Evolutionary conservation across 92 coral and sea anemone genomes (phyloP).

Genomic region (Umimayanthus kanabou): DNA sequence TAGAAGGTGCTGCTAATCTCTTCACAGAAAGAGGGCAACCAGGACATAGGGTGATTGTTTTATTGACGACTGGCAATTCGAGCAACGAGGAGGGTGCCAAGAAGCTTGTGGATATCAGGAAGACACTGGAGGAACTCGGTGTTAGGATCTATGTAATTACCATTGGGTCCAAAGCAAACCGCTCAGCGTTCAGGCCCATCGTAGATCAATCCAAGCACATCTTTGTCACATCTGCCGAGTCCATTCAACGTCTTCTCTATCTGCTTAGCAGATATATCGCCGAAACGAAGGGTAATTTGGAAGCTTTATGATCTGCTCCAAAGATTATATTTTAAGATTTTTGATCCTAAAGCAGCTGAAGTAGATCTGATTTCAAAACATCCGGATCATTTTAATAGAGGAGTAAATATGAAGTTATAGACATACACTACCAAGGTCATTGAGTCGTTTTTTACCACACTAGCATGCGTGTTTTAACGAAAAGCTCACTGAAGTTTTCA

Average conservation of each 20-base stretch:
- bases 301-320: background rate
- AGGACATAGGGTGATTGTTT: constrained; percentile 27
- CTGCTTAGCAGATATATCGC: constrained; percentile 11
- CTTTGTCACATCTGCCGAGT: background rate
- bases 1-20: constrained; percentile 28
- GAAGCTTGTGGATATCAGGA: background rate
- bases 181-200: background rate
- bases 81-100: background rate
- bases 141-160: constrained; percentile 31
- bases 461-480: background rate
- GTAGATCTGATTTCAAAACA: too few species aligned
- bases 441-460: too few species aligned
- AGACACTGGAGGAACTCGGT: constrained; percentile 13
- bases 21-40: constrained; percentile 56
- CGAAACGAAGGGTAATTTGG: constrained; percentile 22
- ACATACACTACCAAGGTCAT: too few species aligned
- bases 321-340: background rate
- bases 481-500: background rate
- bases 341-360: too few species aligned
- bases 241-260: background rate
- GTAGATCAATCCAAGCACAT: constrained; percentile 11
- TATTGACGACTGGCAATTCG: constrained; percentile 32
- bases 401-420: too few species aligned
- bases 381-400: too few species aligned
- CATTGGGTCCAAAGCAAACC: constrained; percentile 1